Percentiles rank a stretch among this genome's conserved stretches.
Conservation (phyloP, 2,888 invertebrate genomes). For the Andrena trimmerana region DNA sequence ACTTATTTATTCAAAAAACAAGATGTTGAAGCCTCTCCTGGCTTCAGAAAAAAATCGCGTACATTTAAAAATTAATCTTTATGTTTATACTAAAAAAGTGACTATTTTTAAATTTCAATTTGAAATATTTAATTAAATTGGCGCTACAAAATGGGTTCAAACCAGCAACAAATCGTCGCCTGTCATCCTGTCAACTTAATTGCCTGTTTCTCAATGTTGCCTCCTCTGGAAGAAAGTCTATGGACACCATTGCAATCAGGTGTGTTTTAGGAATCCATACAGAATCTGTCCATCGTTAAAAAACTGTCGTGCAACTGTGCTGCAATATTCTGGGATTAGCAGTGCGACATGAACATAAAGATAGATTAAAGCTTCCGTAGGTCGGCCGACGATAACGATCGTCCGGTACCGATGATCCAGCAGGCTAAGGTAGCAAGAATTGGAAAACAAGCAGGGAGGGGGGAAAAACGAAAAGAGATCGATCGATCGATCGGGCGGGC, state of each 20-base stretch:
- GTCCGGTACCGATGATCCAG: constrained; percentile 42
- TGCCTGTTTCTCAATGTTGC: too few species aligned
- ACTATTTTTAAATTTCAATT: too few species aligned
- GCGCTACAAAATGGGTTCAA: too few species aligned
- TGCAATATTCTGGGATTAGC: constrained; percentile 52
- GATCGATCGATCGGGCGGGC: constrained; percentile 46
- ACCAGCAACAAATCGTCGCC: too few species aligned
- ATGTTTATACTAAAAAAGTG: too few species aligned
- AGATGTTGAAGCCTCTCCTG: too few species aligned
- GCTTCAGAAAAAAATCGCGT: too few species aligned
- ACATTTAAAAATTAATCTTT: too few species aligned
- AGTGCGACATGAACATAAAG: constrained; percentile 30
- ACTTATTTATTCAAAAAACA: too few species aligned
- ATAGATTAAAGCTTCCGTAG: constrained; percentile 39
- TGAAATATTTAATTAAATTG: too few species aligned
- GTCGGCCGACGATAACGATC: constrained; percentile 52
- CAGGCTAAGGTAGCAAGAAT: constrained; percentile 30
- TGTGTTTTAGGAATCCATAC: neutral
- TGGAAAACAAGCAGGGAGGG: constrained; percentile 34
- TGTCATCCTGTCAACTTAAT: too few species aligned
- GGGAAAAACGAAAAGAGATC: constrained; percentile 38
- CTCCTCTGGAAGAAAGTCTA: too few species aligned
- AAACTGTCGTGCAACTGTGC: neutral
- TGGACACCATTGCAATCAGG: neutral
- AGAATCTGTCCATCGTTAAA: neutral